Evolutionary conservation across 2,797 vertebrate genomes (phyloP).

Genomic region (Lophius americanus): DNA sequence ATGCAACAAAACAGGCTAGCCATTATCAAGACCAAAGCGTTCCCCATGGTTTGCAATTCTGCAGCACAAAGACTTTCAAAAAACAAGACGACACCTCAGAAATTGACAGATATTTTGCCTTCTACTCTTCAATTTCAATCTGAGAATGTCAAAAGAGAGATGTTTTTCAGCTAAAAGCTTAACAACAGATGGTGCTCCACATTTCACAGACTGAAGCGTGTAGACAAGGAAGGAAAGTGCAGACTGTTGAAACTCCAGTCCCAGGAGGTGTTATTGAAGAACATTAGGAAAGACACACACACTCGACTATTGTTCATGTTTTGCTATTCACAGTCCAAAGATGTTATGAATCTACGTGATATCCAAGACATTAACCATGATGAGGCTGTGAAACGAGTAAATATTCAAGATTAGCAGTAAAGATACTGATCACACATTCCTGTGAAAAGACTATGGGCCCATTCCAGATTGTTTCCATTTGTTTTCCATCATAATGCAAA

Average conservation of each 20-base stretch:
- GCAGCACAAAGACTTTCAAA: constrained; percentile 4
- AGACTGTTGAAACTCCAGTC: constrained; percentile 61
- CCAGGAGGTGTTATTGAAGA: constrained; percentile 66
- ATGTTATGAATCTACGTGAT: constrained; percentile 60
- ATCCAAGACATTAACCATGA: constrained; percentile 53
- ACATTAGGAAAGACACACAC: constrained; percentile 67
- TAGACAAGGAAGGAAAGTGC: constrained; percentile 50
- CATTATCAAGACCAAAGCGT: constrained; percentile 35
- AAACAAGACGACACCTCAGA: constrained; percentile 18
- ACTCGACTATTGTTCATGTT: constrained; percentile 72
- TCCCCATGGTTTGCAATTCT: constrained; percentile 31
- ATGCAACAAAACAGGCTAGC: constrained; percentile 41
- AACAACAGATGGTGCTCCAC: constrained; percentile 60
- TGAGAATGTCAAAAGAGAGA: constrained; percentile 33
- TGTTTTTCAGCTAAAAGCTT: constrained; percentile 45
- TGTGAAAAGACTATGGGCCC: no score
- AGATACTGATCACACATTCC: constrained; percentile 41
- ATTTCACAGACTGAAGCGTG: constrained; percentile 52
- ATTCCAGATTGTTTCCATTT: no score
- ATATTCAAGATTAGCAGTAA: constrained; percentile 52
- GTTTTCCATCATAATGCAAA: no score
- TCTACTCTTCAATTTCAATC: constrained; percentile 29
- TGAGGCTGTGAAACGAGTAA: constrained; percentile 47
- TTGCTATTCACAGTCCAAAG: constrained; percentile 62
- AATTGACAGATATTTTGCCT: constrained; percentile 15